Conservation (phyloP, 2,888 invertebrate species). For the Metallyticus violacea region DNA sequence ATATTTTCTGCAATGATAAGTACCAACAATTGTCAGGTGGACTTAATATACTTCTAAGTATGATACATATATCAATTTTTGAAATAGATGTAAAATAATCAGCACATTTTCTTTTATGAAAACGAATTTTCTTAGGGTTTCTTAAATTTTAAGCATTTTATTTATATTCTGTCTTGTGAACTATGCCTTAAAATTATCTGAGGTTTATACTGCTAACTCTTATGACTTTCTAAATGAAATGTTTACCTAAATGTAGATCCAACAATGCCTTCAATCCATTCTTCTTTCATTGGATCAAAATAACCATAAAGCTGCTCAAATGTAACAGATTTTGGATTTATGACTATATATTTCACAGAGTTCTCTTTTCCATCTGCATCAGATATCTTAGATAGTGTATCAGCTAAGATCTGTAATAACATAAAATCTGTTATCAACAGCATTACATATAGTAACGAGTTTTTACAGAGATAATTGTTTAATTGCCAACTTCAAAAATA, state of each 20-base stretch:
- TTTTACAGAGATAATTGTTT: too few relatives aligned
- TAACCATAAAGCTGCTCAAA: conserved; percentile 91
- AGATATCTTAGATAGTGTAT: conserved; percentile 68
- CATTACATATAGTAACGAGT: too few relatives aligned
- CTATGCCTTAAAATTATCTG: too few relatives aligned
- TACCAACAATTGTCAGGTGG: background rate
- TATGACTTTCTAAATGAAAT: background rate
- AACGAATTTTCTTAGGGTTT: too few relatives aligned
- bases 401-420: conserved; percentile 66
- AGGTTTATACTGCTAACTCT: background rate
- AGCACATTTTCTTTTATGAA: too few relatives aligned
- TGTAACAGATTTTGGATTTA: conserved; percentile 91
- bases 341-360: conserved; percentile 69
- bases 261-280: conserved; percentile 87
- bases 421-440: too few relatives aligned
- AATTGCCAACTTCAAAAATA: too few relatives aligned
- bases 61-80: too few relatives aligned
- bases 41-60: background rate
- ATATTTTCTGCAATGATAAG: conserved; percentile 53
- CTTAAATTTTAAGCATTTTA: too few relatives aligned
- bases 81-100: too few relatives aligned
- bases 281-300: conserved; percentile 86
- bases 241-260: conserved; percentile 52
- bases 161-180: too few relatives aligned
- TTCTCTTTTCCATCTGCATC: conserved; percentile 57